Conservation (phyloP, 64 coral and sea anemone genomes). For the Stichodactyla helianthus region DNA sequence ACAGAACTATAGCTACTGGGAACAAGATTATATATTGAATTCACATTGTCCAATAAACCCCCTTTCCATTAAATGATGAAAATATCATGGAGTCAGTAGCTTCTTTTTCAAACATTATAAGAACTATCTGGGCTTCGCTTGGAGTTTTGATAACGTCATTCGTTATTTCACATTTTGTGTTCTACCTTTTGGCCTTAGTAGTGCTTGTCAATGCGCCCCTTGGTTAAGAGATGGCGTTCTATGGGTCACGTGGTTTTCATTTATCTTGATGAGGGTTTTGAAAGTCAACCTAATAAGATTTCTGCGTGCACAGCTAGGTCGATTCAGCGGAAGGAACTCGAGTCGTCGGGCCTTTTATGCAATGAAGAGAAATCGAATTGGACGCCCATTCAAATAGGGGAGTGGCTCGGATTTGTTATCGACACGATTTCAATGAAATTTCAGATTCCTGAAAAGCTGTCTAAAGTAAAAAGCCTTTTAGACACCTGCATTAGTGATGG, state of each 20-base stretch:
- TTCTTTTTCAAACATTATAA: no score
- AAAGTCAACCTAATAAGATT: constrained; percentile 6
- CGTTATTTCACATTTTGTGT: neutral
- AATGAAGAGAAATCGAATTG: constrained; percentile 2
- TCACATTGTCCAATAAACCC: no score
- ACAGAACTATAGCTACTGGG: no score
- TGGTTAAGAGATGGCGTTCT: constrained; percentile 19
- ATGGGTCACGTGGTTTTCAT: constrained; percentile 28
- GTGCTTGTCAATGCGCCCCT: neutral
- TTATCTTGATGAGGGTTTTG: constrained; percentile 38
- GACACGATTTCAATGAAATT: neutral
- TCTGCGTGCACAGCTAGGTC: constrained; percentile 26
- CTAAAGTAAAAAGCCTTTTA: constrained; percentile 3
- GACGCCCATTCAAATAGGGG: constrained; percentile 13
- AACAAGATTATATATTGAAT: no score
- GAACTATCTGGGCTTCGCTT: no score
- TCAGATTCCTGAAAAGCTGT: neutral
- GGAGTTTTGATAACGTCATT: no score
- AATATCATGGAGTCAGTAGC: no score
- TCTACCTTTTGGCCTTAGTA: neutral
- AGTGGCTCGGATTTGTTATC: constrained; percentile 11
- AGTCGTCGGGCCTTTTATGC: neutral
- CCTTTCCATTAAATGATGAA: no score
- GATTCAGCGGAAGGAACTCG: constrained; percentile 33
- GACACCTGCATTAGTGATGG: constrained; percentile 2